These are phyloP conservation scores for Luscinia luscinia DNA, from an alignment of 2,797 vertebrate genomes.

Conservation along the genomic window DNA sequence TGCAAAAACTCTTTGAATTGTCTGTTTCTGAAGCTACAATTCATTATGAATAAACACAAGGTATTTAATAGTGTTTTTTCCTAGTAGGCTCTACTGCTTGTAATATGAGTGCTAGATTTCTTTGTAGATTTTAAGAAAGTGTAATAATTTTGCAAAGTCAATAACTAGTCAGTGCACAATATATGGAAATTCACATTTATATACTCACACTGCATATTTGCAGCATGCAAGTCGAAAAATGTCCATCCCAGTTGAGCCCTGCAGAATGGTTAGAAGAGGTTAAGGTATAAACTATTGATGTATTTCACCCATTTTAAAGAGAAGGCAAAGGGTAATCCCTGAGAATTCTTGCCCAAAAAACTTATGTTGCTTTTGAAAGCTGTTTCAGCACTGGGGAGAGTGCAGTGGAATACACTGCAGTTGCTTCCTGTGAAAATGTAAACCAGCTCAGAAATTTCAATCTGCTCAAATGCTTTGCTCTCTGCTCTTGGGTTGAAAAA, in stretches of 20 bases:
- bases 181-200: not conserved
- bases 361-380: not conserved
- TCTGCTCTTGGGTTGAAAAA: not conserved
- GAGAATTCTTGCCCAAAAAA: not conserved
- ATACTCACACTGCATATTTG: not conserved
- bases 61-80: not conserved
- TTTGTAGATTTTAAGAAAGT: not conserved
- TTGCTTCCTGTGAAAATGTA: not conserved
- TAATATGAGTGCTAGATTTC: not conserved
- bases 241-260: not conserved
- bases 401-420: accelerated
- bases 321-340: not conserved
- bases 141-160: not conserved
- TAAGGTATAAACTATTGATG: not conserved
- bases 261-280: not conserved
- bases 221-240: not conserved
- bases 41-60: not conserved
- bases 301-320: not conserved
- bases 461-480: not conserved
- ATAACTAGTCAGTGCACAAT: not conserved
- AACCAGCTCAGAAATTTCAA: not conserved
- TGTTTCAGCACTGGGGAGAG: not conserved
- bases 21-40: not conserved
- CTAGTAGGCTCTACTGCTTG: not conserved
- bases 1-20: not conserved